Evolutionary conservation across 64 coral and sea anemone species (phyloP).

Genomic region (Actinia equina): DNA sequence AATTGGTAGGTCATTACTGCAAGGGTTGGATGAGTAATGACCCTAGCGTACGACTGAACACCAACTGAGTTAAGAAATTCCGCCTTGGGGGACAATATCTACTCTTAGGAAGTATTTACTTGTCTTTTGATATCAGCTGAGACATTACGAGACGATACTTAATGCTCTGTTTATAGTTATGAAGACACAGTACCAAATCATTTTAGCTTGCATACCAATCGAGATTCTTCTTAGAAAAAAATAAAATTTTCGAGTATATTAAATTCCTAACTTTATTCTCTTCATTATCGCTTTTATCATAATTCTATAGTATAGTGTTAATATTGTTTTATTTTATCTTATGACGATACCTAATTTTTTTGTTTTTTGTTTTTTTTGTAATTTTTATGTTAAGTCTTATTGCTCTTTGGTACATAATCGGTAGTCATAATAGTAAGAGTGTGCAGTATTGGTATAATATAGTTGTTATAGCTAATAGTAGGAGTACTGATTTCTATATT

Average conservation of each 20-base stretch:
- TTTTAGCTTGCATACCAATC: too few relatives aligned
- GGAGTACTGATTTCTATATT: too few relatives aligned
- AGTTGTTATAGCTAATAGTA: too few relatives aligned
- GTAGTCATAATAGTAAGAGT: background rate
- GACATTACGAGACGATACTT: background rate
- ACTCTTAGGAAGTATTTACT: slow-evolving; percentile 11
- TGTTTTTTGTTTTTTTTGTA: background rate
- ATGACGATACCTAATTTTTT: too few relatives aligned
- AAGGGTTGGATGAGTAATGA: background rate
- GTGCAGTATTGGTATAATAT: background rate
- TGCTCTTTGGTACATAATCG: background rate
- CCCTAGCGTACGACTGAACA: background rate
- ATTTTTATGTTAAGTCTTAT: too few relatives aligned
- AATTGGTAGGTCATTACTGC: background rate
- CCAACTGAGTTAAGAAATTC: slow-evolving; percentile 3
- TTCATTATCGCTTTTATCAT: too few relatives aligned
- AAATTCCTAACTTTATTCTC: too few relatives aligned
- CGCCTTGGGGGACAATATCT: background rate
- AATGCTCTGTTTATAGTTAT: background rate
- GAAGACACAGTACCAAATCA: background rate
- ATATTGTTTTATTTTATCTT: too few relatives aligned
- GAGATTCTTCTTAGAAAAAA: too few relatives aligned
- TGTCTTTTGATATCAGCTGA: background rate
- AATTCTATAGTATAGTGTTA: too few relatives aligned
- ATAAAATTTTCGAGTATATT: too few relatives aligned